Evolutionary conservation across 2,113 vertebrate genomes (phyloP).

Genomic region (Emberiza fucata): DNA sequence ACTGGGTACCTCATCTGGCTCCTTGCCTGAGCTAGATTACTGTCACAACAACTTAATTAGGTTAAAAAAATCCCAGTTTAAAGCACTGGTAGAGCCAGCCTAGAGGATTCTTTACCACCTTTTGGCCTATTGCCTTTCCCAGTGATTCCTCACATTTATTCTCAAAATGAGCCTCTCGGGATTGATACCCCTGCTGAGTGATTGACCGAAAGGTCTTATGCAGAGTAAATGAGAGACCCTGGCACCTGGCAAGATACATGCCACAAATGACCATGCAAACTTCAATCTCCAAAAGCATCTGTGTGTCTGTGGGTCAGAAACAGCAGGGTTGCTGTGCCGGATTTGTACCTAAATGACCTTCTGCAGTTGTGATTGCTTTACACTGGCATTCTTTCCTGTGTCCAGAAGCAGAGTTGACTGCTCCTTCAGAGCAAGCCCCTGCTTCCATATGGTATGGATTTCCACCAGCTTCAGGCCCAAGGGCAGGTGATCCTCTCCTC

Average conservation of each 20-base stretch:
- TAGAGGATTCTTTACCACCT: neutral
- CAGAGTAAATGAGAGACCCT: neutral
- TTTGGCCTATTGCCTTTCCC: neutral
- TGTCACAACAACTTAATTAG: neutral
- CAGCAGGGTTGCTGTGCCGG: neutral
- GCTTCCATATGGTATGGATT: neutral
- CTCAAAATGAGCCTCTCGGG: neutral
- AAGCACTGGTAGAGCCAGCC: neutral
- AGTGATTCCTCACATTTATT: neutral
- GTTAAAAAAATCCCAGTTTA: neutral
- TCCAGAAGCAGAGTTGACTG: neutral
- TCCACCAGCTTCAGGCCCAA: neutral
- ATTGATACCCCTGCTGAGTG: neutral
- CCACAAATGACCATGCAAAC: neutral
- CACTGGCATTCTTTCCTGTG: neutral
- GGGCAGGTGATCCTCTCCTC: neutral
- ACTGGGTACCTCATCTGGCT: neutral
- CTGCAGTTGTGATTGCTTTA: neutral
- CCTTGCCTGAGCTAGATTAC: neutral
- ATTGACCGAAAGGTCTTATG: neutral
- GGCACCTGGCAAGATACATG: neutral
- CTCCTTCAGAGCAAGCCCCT: neutral
- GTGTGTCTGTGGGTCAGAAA: neutral
- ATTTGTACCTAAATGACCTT: neutral
- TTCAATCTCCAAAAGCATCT: neutral